phyloP scores from a whole-genome alignment of 2,113 vertebrate genomes.

The Larimichthys crocea region DNA sequence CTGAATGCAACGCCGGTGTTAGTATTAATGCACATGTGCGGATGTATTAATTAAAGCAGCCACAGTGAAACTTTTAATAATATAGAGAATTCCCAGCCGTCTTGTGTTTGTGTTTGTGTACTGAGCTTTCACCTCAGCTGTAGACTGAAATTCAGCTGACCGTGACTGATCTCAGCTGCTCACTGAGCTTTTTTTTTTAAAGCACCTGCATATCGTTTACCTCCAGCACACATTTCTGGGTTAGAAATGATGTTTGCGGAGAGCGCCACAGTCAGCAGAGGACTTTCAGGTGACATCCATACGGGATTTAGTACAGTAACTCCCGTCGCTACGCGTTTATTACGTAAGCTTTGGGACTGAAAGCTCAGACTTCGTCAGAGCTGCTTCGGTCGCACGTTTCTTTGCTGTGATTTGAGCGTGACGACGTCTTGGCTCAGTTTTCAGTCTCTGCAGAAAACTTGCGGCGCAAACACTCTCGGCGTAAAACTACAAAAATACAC shows the following conservation, averaged over 20 bases:
- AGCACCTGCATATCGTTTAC: slow-evolving; percentile 52
- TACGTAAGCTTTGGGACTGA: background rate
- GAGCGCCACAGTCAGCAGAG: background rate
- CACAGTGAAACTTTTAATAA: background rate
- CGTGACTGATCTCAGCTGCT: slow-evolving; percentile 42
- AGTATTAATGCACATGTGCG: no score
- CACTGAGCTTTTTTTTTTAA: slow-evolving; percentile 7
- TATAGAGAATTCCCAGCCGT: background rate
- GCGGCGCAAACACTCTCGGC: background rate
- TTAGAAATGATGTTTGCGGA: slow-evolving; percentile 6
- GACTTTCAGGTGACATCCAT: background rate
- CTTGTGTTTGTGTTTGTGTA: background rate
- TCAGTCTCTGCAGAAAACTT: background rate
- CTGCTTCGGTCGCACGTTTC: background rate
- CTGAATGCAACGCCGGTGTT: no score
- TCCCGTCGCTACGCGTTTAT: background rate
- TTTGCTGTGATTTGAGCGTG: background rate
- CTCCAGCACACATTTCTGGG: slow-evolving; percentile 28
- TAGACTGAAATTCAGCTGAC: slow-evolving; percentile 36
- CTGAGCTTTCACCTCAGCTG: slow-evolving; percentile 19
- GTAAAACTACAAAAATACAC: background rate
- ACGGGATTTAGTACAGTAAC: no score
- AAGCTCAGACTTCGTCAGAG: background rate
- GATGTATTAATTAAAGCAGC: background rate
- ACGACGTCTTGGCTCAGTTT: background rate